These are phyloP conservation scores for Ramphastos sulfuratus DNA, from an alignment of 2,113 vertebrate species.

Conservation along the genomic window DNA sequence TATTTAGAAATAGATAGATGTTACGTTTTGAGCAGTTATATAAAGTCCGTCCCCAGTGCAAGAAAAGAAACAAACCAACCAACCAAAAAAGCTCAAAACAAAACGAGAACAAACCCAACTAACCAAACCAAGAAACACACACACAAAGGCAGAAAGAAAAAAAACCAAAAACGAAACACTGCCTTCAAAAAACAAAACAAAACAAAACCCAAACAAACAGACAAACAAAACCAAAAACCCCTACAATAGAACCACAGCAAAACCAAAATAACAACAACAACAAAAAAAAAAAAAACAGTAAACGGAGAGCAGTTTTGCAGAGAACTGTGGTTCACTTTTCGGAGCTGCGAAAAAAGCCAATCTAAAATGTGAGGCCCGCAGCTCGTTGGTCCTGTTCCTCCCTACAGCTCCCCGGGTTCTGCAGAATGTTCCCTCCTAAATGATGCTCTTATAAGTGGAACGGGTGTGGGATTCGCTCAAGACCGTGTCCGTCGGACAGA, in stretches of 20 bases:
- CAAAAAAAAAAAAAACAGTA: background rate
- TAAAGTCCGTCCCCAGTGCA: background rate
- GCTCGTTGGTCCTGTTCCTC: background rate
- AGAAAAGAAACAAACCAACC: background rate
- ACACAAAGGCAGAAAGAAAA: background rate
- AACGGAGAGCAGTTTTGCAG: background rate
- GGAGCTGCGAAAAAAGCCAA: background rate
- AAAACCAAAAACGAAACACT: no score
- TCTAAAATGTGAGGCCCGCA: background rate
- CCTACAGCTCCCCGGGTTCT: background rate
- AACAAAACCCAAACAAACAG: background rate
- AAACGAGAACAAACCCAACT: background rate
- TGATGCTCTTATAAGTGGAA: background rate
- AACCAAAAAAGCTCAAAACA: background rate
- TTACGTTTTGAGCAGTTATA: background rate
- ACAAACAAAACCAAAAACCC: background rate
- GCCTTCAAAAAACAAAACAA: background rate
- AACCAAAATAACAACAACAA: background rate
- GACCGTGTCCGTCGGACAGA: background rate
- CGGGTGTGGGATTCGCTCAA: accelerated
- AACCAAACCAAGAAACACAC: background rate
- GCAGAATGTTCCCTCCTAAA: background rate
- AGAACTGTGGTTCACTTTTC: background rate
- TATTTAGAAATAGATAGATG: background rate
- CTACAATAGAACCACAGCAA: background rate